A percentile compares a stretch with the other conserved stretches of the same genome.
phyloP scores from a whole-genome alignment of 2,113 vertebrate genomes.

The Cathartes aura region DNA sequence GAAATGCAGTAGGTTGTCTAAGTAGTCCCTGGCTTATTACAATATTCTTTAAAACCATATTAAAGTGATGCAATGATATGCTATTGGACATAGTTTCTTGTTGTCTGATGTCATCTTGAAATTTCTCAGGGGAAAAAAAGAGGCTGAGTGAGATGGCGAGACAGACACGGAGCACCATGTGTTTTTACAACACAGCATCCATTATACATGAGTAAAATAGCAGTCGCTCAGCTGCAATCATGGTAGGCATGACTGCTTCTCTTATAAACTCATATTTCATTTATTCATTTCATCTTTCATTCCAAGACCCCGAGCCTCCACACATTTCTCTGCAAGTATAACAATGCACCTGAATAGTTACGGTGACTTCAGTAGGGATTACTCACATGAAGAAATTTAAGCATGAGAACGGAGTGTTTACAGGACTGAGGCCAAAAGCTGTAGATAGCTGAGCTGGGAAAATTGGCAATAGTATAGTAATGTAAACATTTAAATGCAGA shows the following conservation, averaged over 20 bases:
- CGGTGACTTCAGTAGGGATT: background rate
- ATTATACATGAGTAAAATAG: constrained; percentile 53
- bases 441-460: background rate
- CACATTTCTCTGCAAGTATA: background rate
- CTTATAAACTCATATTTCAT: constrained; percentile 30
- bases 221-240: background rate
- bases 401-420: background rate
- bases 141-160: background rate
- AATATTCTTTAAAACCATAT: background rate
- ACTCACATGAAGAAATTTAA: background rate
- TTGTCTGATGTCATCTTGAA: background rate
- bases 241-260: constrained; percentile 18
- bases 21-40: background rate
- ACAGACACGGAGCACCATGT: background rate
- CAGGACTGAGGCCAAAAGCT: background rate
- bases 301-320: background rate
- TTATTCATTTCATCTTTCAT: constrained; percentile 23
- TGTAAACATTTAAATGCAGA: constrained; percentile 5
- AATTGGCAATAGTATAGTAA: background rate
- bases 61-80: background rate
- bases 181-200: background rate
- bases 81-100: background rate
- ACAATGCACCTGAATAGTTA: background rate
- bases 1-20: background rate
- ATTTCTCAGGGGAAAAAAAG: background rate